Conservation (phyloP, 2,113 vertebrate genomes). For the Hippolais icterina region DNA sequence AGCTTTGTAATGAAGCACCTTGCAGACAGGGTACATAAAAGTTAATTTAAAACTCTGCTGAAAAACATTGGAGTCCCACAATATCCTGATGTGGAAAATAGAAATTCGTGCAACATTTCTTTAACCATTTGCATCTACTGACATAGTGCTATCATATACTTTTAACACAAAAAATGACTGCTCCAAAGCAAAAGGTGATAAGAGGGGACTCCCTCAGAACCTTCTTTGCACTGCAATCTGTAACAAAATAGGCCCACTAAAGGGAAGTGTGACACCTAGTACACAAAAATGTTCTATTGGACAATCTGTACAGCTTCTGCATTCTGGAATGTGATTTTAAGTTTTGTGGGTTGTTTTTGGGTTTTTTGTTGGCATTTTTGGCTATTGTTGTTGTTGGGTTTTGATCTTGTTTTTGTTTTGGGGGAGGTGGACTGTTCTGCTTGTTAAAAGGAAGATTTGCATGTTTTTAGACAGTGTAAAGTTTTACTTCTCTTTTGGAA, state of each 20-base stretch:
- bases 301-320: neutral
- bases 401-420: neutral
- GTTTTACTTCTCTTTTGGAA: neutral
- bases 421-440: accelerated
- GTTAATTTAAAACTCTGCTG: neutral
- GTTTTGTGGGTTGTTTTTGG: neutral
- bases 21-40: neutral
- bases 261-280: neutral
- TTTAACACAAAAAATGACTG: neutral
- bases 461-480: neutral
- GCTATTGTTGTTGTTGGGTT: neutral
- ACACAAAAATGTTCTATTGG: neutral
- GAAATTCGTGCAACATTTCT: neutral
- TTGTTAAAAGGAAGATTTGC: neutral
- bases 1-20: neutral
- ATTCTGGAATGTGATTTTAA: neutral
- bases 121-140: neutral
- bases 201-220: neutral
- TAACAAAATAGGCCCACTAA: neutral
- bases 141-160: neutral
- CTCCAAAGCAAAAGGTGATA: neutral
- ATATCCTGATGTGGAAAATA: neutral
- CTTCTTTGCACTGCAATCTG: neutral
- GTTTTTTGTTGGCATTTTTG: neutral
- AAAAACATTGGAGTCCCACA: neutral